These are phyloP conservation scores for Zootoca vivipara DNA, from an alignment of 2,113 vertebrate species.

Conservation along the genomic window DNA sequence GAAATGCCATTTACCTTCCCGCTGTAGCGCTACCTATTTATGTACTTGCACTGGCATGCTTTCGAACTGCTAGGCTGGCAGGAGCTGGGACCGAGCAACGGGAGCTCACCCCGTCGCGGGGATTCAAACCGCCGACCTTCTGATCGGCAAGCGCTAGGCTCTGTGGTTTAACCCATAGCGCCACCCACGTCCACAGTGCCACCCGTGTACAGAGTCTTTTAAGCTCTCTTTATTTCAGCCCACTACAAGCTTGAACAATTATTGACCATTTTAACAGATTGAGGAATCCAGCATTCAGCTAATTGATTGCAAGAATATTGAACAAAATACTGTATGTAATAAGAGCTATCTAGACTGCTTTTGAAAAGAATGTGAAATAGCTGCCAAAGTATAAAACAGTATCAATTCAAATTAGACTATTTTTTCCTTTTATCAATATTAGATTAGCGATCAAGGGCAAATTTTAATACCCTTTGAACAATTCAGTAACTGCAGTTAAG, in stretches of 20 bases:
- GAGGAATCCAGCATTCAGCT: neutral
- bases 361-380: neutral
- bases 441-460: neutral
- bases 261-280: neutral
- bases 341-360: neutral
- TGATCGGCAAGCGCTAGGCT: no score
- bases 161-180: no score
- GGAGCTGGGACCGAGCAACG: no score
- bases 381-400: neutral
- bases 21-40: no score
- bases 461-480: neutral
- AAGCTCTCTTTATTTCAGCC: neutral
- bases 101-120: no score
- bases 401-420: neutral
- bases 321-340: neutral
- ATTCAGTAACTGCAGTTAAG: rapidly evolving
- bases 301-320: neutral
- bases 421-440: neutral
- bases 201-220: no score
- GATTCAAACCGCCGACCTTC: no score
- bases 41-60: no score
- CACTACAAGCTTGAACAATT: neutral
- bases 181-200: no score
- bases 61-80: no score
- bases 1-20: no score